Conservation (phyloP, 2,888 invertebrate genomes). For the Rhodophaea formosa region DNA sequence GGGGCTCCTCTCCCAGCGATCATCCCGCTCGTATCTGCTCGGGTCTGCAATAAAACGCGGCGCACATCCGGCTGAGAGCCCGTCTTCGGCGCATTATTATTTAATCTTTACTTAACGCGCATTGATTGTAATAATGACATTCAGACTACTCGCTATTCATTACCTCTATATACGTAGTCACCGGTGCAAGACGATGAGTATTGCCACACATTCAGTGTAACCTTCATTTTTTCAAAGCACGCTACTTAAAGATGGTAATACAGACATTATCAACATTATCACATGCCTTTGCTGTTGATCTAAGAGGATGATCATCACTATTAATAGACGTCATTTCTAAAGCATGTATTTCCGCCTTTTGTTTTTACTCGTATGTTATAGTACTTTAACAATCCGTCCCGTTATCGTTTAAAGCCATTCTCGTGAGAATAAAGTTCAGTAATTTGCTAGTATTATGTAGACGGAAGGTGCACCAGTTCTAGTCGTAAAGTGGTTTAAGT, state of each 20-base stretch:
- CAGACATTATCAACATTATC: slow-evolving; percentile 25
- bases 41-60: not conserved
- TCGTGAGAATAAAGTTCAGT: slow-evolving; percentile 45
- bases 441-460: slow-evolving; percentile 24
- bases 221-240: slow-evolving; percentile 17
- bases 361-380: slow-evolving; percentile 43
- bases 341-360: slow-evolving; percentile 48
- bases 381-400: slow-evolving; percentile 44
- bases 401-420: slow-evolving; percentile 43
- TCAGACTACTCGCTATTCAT: not conserved
- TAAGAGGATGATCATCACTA: slow-evolving; percentile 41
- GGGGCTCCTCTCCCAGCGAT: not conserved
- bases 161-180: not conserved
- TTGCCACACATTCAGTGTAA: slow-evolving; percentile 17
- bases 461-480: slow-evolving; percentile 23
- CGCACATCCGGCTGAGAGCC: slow-evolving; percentile 2
- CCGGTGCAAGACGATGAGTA: slow-evolving; percentile 10
- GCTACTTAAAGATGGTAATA: slow-evolving; percentile 20
- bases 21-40: not conserved
- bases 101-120: not conserved
- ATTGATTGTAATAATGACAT: slow-evolving; percentile 6
- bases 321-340: slow-evolving; percentile 48
- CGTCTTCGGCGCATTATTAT: not conserved
- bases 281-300: slow-evolving; percentile 26
- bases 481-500: slow-evolving; percentile 21